These are phyloP conservation scores for Tryphoninae sp. DNA, from an alignment of 2,888 invertebrate species.

Conservation along the genomic window DNA sequence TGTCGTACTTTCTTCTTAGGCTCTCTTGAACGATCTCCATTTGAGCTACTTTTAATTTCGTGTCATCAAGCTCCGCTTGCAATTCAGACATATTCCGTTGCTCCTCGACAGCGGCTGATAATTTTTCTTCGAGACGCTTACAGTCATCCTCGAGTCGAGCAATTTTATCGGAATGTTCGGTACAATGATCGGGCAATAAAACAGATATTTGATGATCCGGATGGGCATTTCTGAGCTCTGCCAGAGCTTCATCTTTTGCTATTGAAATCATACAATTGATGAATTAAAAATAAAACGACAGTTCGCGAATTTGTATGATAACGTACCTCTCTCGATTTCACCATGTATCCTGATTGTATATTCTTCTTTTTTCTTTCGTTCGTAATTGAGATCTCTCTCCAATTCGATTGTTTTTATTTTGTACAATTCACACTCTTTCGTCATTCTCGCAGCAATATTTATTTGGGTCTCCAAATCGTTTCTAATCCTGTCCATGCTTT, in stretches of 20 bases:
- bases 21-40: slow-evolving; percentile 76
- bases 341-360: slow-evolving; percentile 74
- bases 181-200: slow-evolving; percentile 75
- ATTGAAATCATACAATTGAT: slow-evolving; percentile 2
- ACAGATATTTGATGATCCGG: slow-evolving; percentile 76
- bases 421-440: slow-evolving; percentile 72
- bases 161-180: slow-evolving; percentile 77
- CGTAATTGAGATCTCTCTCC: slow-evolving; percentile 74
- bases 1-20: slow-evolving; percentile 75
- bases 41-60: slow-evolving; percentile 76
- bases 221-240: slow-evolving; percentile 74
- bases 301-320: not conserved
- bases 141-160: slow-evolving; percentile 76
- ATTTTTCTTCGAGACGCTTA: slow-evolving; percentile 75
- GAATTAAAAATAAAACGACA: not conserved
- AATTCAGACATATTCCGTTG: slow-evolving; percentile 72
- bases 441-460: slow-evolving; percentile 72
- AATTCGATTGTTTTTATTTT: slow-evolving; percentile 74
- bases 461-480: slow-evolving; percentile 72
- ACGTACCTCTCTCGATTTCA: slow-evolving; percentile 76
- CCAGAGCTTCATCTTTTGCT: slow-evolving; percentile 78
- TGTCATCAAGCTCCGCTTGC: slow-evolving; percentile 73
- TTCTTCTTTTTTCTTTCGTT: slow-evolving; percentile 74
- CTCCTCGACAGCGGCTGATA: slow-evolving; percentile 73
- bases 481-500: slow-evolving; percentile 72